Conservation (phyloP, 1,140 invertebrate genomes). For the Drosophila novamexicana region DNA sequence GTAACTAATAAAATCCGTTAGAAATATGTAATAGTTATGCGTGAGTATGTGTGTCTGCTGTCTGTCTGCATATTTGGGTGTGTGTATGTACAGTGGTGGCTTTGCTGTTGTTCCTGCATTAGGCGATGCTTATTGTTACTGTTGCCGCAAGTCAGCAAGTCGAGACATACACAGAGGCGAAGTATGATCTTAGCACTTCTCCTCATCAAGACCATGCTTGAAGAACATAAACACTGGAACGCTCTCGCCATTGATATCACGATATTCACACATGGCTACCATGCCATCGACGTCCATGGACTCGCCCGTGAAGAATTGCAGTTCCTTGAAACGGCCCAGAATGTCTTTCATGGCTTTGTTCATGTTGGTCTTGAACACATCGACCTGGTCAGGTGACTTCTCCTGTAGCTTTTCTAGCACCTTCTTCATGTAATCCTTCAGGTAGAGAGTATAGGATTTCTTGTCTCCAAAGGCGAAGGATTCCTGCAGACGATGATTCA, state of each 20-base stretch:
- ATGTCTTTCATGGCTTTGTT: constrained; percentile 98
- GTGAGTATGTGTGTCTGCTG: constrained; percentile 64
- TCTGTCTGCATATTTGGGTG: constrained; percentile 2
- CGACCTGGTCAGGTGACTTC: constrained; percentile 92
- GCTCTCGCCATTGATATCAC: constrained; percentile 92
- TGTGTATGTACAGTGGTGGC: constrained; percentile 23
- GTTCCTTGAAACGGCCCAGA: constrained; percentile 94
- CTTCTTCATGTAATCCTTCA: constrained; percentile 99
- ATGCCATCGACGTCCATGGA: constrained; percentile 97
- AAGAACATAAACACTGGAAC: constrained; percentile 96
- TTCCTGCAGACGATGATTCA: constrained; percentile 96
- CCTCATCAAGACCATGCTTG: constrained; percentile 97
- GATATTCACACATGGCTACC: constrained; percentile 96
- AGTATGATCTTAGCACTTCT: constrained; percentile 91
- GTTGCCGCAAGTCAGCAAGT: constrained; percentile 5
- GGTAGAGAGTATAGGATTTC: constrained; percentile 95
- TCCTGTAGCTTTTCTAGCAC: constrained; percentile 94
- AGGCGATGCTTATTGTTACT: constrained; percentile 24
- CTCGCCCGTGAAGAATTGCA: constrained; percentile 98
- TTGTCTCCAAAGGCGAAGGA: constrained; percentile 94
- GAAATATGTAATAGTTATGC: constrained; percentile 59
- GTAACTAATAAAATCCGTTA: constrained; percentile 60
- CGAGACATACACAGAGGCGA: constrained; percentile 12
- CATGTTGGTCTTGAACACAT: constrained; percentile 95
- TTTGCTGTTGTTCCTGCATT: constrained; percentile 17